Percentiles rank a stretch among this genome's conserved stretches.
Conservation (phyloP, 2,797 vertebrate species). For the Ctenosaura bakeri region DNA sequence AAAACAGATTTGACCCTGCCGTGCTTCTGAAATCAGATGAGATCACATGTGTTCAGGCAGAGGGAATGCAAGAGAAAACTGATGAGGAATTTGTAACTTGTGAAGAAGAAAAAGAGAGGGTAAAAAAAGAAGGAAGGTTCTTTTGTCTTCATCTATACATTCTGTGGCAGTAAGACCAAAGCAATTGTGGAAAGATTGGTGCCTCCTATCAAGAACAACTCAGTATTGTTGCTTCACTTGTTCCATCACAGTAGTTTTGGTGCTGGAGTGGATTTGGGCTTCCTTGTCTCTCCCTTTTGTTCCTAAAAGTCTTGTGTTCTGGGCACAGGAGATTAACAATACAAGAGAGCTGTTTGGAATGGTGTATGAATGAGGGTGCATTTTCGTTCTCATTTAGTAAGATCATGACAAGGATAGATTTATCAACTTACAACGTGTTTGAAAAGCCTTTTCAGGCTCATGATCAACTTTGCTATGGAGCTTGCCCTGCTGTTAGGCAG, state of each 20-base stretch:
- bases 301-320: not conserved
- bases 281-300: not conserved
- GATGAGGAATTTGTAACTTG: not conserved
- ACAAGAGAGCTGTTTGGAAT: not conserved
- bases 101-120: not conserved
- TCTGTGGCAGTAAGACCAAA: not conserved
- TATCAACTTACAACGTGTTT: not conserved
- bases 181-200: not conserved
- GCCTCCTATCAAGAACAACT: not conserved
- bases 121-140: not conserved
- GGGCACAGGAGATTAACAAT: not conserved
- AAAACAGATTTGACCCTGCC: too few relatives aligned
- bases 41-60: too few relatives aligned
- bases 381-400: not conserved
- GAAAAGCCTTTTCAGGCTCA: not conserved
- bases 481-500: not conserved
- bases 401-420: not conserved
- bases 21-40: too few relatives aligned
- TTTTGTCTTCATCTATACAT: too few relatives aligned
- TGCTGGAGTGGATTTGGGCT: not conserved
- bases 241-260: not conserved
- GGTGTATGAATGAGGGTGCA: not conserved
- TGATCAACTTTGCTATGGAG: not conserved
- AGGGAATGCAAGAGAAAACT: not conserved
- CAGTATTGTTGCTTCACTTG: not conserved